Conservation (phyloP, 1,140 invertebrate genomes). For the Penaeus japonicus region DNA sequence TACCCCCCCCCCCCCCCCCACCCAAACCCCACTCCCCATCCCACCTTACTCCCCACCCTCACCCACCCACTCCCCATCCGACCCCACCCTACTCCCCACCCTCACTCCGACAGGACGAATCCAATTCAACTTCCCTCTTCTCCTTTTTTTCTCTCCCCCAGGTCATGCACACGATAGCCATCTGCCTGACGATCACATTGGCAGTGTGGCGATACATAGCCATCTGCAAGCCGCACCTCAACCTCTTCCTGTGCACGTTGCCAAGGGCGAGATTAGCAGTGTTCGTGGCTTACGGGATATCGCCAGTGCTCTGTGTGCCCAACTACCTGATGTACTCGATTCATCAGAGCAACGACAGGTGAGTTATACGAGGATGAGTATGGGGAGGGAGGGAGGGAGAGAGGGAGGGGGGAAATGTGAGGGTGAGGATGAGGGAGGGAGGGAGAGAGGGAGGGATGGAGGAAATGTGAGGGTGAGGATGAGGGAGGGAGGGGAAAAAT, state of each 20-base stretch:
- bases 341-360: slow-evolving; percentile 46
- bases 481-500: neutral
- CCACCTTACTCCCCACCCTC: too few species aligned
- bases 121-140: too few species aligned
- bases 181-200: slow-evolving; percentile 82
- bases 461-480: neutral
- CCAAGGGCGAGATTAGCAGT: slow-evolving; percentile 78
- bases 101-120: too few species aligned
- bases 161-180: slow-evolving; percentile 85
- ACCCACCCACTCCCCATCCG: too few species aligned
- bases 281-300: slow-evolving; percentile 75
- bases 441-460: neutral
- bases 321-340: slow-evolving; percentile 77
- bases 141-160: neutral
- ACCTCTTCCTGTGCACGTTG: slow-evolving; percentile 72
- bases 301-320: slow-evolving; percentile 80
- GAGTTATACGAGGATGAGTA: neutral
- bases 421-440: neutral
- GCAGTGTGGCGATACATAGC: slow-evolving; percentile 80
- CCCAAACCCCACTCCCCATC: too few species aligned
- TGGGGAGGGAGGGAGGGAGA: neutral
- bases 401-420: neutral
- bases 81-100: too few species aligned
- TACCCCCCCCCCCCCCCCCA: too few species aligned
- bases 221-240: slow-evolving; percentile 72